phyloP scores from a whole-genome alignment of 1,140 invertebrate species.

The Ladona fulva region DNA sequence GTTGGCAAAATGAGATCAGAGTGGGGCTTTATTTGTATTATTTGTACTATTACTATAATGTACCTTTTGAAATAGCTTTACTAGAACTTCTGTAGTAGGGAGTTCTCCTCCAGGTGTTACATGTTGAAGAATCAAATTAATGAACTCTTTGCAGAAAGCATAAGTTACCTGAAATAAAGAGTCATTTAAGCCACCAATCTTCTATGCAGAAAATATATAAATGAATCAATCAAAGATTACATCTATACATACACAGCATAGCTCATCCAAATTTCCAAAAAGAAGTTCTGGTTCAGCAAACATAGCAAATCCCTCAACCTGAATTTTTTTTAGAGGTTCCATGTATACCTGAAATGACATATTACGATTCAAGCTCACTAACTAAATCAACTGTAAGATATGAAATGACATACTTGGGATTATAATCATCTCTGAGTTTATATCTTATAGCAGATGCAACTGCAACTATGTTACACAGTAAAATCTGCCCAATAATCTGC shows the following conservation, averaged over 20 bases:
- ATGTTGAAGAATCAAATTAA: constrained; percentile 46
- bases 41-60: no score
- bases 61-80: constrained; percentile 52
- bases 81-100: constrained; percentile 44
- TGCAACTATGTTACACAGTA: no score
- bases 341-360: constrained; percentile 50
- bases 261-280: constrained; percentile 60
- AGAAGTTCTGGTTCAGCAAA: constrained; percentile 58
- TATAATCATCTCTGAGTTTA: no score
- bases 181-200: background rate
- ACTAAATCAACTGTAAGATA: no score
- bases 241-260: constrained; percentile 48
- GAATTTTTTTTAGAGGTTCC: constrained; percentile 60
- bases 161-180: constrained; percentile 46
- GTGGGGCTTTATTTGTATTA: no score
- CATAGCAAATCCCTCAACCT: constrained; percentile 60
- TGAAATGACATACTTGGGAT: no score
- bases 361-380: background rate
- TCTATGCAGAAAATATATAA: background rate
- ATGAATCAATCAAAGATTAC: background rate
- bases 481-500: no score
- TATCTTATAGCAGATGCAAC: no score
- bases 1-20: no score
- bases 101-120: constrained; percentile 36
- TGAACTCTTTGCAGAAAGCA: constrained; percentile 58